Evolutionary conservation across 2,113 vertebrate genomes (phyloP).

Genomic region (Strix aluco): DNA sequence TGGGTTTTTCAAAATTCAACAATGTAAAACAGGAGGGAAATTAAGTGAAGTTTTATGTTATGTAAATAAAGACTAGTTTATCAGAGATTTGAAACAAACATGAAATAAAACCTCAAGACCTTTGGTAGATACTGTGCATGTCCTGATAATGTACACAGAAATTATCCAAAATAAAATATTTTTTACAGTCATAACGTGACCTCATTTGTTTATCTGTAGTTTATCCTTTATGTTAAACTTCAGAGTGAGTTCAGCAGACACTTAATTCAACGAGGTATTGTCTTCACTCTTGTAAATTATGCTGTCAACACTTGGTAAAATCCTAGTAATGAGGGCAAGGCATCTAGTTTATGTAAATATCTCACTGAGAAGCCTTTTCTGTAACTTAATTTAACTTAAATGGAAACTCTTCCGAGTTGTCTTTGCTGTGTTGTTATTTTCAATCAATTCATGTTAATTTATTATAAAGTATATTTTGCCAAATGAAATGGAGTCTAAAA

Average conservation of each 20-base stretch:
- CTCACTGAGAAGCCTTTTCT: neutral
- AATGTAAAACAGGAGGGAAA: neutral
- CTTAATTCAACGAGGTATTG: neutral
- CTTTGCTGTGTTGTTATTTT: neutral
- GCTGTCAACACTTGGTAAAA: neutral
- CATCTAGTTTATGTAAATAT: neutral
- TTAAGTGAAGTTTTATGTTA: neutral
- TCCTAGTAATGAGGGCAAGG: neutral
- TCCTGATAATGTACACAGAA: fast-evolving
- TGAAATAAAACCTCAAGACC: neutral
- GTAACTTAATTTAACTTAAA: neutral
- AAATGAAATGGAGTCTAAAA: neutral
- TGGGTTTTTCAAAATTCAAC: neutral
- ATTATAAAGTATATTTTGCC: neutral
- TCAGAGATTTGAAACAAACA: neutral
- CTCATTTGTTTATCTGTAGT: neutral
- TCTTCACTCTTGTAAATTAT: neutral
- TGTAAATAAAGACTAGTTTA: neutral
- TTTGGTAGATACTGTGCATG: neutral
- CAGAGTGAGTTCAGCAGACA: neutral
- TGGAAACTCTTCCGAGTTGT: neutral
- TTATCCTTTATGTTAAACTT: neutral
- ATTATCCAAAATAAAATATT: neutral
- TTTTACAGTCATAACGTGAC: neutral
- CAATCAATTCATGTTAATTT: neutral